Base-by-base conservation (phyloP, 2,797 vertebrate genomes). In the Myotis planiceps region DNA sequence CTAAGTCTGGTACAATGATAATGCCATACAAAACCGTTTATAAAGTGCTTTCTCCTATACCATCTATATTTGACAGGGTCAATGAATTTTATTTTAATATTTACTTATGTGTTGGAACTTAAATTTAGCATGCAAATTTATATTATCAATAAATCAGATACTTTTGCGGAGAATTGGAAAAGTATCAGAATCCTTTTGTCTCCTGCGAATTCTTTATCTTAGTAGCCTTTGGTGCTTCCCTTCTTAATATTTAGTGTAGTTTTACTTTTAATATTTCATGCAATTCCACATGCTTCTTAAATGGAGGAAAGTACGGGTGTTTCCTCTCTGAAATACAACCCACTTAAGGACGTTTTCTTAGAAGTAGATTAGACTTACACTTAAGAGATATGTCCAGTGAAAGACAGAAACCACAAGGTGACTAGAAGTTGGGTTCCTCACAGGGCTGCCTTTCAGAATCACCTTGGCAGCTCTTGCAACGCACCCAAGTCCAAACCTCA, bases 41-140 rank as follows among this genome's bases (percentile, higher is more conserved):
- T 34, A 45, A 87, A 91, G 71, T 71, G 47, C 34, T 90, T 92
- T 83, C 75, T 89, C 21, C 76, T 23, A 82, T n/a, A 76, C 37
- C 49, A 63, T n/a, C 68, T 81, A 6, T 34, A 53, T n/a, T 49
- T 42, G 60, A 74, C 3, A n/a, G 39, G 6, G 60, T 51, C 84
- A 55, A 65, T 25, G 66, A 85, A 37, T 39, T 86, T n/a, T 32
- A 60, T 42, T 92, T 92, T 78, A 42, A 88, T 82, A 85, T 72
- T 21, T 86, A 74, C 21, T 90, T 63, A 51, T 1, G 5, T 25
- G 32, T 9, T 58, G 87, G 66, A 6, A 25, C 72, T 74, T 82
- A 53, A 63, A 86, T 74, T 78, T 76, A 79, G n/a, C 37, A 47
- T 42, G 21, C 25, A 93, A 42, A 92, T 72, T 60, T 76, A 69